Conservation (phyloP, 2,797 vertebrate genomes). For the Acipenser ruthenus region DNA sequence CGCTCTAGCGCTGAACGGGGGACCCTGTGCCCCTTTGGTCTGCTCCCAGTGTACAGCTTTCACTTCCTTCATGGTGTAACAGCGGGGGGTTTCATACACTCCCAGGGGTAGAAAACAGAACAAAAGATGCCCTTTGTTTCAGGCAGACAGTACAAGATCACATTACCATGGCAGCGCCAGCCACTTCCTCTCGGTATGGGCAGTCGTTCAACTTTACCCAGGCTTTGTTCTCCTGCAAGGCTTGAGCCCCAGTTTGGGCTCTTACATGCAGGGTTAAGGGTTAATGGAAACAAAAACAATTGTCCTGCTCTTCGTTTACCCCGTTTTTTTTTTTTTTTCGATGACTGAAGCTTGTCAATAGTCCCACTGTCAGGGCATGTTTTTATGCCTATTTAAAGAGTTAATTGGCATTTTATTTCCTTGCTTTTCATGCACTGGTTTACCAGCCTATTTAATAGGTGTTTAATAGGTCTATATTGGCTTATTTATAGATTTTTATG, state of each 20-base stretch:
- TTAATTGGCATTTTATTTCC: constrained; percentile 65
- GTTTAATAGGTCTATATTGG: too few species aligned
- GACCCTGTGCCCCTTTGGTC: constrained; percentile 20
- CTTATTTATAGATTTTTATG: too few species aligned
- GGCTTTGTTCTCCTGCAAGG: constrained; percentile 21
- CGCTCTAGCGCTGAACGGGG: constrained; percentile 1
- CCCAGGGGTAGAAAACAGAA: constrained; percentile 41
- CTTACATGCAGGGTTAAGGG: constrained; percentile 61
- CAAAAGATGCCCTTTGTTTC: constrained; percentile 58
- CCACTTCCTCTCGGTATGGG: constrained; percentile 49
- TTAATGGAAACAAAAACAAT: constrained; percentile 72
- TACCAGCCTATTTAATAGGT: too few species aligned
- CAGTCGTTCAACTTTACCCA: constrained; percentile 32
- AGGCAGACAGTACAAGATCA: constrained; percentile 48
- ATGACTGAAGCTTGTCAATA: constrained; percentile 44
- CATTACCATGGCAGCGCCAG: constrained; percentile 59
- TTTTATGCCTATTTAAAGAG: constrained; percentile 61
- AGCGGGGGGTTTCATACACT: constrained; percentile 34
- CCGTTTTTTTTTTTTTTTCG: constrained; percentile 28
- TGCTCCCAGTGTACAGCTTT: constrained; percentile 17
- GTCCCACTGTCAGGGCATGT: constrained; percentile 45
- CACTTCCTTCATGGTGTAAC: constrained; percentile 17
- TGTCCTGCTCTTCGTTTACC: constrained; percentile 47
- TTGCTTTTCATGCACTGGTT: constrained; percentile 31
- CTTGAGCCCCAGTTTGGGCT: constrained; percentile 61